Percentiles rank a stretch among this genome's conserved stretches.
Conservation (phyloP, 2,113 vertebrate species). For the Gymnogyps californianus region DNA sequence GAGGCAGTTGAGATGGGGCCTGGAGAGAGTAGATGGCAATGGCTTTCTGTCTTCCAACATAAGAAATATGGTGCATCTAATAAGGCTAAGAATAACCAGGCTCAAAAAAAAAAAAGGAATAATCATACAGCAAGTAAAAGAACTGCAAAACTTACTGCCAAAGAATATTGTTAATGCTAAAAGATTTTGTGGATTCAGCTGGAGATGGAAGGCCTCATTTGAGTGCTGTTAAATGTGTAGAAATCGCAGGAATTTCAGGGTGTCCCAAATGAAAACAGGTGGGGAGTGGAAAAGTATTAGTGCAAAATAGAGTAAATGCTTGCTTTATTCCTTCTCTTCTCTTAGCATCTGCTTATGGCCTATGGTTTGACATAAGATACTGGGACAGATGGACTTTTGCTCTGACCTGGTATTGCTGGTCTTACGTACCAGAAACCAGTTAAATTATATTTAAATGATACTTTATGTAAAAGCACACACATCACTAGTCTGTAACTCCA, state of each 20-base stretch:
- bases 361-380: constrained; percentile 22
- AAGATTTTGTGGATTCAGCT: neutral
- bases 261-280: neutral
- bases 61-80: neutral
- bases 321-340: constrained; percentile 14
- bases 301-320: constrained; percentile 13
- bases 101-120: neutral
- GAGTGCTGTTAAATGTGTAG: neutral
- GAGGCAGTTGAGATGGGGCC: neutral
- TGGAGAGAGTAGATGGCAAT: neutral
- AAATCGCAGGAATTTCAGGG: neutral
- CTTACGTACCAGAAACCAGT: neutral
- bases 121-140: neutral
- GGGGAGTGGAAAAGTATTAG: neutral
- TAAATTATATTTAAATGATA: neutral
- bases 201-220: neutral
- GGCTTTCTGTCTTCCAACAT: neutral
- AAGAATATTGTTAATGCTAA: neutral
- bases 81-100: neutral
- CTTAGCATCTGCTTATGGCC: neutral
- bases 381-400: constrained; percentile 10
- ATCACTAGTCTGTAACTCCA: neutral
- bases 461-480: neutral
- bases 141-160: neutral
- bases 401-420: neutral